Percentiles rank a stretch among this genome's conserved stretches.
phyloP scores from a whole-genome alignment of 1,140 invertebrate genomes.

The Meloidogyne exigua region DNA sequence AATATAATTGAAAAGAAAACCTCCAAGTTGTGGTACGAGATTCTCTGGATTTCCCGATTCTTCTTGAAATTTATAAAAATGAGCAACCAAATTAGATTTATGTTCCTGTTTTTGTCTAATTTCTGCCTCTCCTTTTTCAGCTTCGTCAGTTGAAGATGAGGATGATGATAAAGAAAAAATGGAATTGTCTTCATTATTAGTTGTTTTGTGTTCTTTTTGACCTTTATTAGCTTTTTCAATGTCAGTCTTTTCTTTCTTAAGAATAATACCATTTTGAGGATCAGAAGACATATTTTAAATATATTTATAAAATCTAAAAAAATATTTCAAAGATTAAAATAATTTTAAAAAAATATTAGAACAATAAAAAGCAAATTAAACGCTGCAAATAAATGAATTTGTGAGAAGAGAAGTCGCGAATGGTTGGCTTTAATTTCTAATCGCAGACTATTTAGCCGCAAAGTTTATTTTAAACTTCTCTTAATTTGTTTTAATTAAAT shows the following conservation, averaged over 20 bases:
- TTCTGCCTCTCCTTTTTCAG: slow-evolving; percentile 18
- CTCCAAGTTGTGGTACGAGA: slow-evolving; percentile 32
- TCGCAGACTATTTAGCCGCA: no score
- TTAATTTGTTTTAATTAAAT: no score
- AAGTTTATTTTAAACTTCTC: no score
- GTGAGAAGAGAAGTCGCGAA: no score
- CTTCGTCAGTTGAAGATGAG: background rate
- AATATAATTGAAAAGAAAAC: background rate
- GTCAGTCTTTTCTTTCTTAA: background rate
- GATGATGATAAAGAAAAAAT: background rate
- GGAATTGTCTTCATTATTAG: background rate
- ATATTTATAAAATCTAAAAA: slow-evolving; percentile 1
- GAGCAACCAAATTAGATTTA: slow-evolving; percentile 35
- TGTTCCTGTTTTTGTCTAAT: slow-evolving; percentile 31
- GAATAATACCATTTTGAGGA: no score
- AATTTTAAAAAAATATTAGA: no score
- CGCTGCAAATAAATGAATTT: no score
- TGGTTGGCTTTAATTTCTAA: no score
- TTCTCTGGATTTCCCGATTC: slow-evolving; percentile 38
- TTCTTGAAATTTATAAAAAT: slow-evolving; percentile 43
- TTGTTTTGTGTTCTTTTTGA: no score
- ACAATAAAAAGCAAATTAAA: no score
- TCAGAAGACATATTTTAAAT: background rate
- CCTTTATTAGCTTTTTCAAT: no score
- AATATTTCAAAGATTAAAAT: no score